Evolutionary conservation across 2,113 vertebrate species (phyloP), one percentile per base, ranked within the genome.

Genomic region (Lycocorax pyrrhopterus): DNA sequence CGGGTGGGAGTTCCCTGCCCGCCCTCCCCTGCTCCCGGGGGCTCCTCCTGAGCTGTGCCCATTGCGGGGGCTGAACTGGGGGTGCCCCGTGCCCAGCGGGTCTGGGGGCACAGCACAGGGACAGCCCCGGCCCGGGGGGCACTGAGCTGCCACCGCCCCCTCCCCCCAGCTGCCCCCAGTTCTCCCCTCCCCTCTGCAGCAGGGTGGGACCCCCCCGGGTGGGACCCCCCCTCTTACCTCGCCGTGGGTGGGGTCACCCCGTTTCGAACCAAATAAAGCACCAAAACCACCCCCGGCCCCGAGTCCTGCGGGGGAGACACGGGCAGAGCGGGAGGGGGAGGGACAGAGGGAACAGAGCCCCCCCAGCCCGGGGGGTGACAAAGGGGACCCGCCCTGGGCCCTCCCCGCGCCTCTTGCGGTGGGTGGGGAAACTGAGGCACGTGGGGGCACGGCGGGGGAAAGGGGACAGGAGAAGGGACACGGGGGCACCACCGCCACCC

Each of bases 221-320:
- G 1, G 0, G 37, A 55, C 37, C 4, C 33, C 72, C 59, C 10
- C 21, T 1, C 5, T 4, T 3, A 4, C n/a, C 10, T 6, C 1
- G 11, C 20, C 5, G 29, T 2, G 15, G 2, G 32, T 26, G 43
- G 55, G 47, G 33, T 32, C 37, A 7, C 56, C 63, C 7, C 17
- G 1, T 78, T 91, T 68, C 14, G 49, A 49, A 77, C 92, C 84
- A 87, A 94, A 87, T 87, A 91, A 90, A 91, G 23, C 13, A 22
- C 39, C 6, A 27, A 77, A 60, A 60, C 64, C 71, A 72, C n/a
- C 11, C n/a, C 18, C 0, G 4, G 22, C 44, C 32, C n/a, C 0
- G 3, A 27, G 52, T 72, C 52, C 64, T 86, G 56, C 22, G 5
- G 47, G 14, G n/a, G 41, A 56, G 10, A 4, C 27, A 27, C 3